These are phyloP conservation scores for Nomia melanderi DNA, from an alignment of 1,140 invertebrate genomes.

Conservation along the genomic window DNA sequence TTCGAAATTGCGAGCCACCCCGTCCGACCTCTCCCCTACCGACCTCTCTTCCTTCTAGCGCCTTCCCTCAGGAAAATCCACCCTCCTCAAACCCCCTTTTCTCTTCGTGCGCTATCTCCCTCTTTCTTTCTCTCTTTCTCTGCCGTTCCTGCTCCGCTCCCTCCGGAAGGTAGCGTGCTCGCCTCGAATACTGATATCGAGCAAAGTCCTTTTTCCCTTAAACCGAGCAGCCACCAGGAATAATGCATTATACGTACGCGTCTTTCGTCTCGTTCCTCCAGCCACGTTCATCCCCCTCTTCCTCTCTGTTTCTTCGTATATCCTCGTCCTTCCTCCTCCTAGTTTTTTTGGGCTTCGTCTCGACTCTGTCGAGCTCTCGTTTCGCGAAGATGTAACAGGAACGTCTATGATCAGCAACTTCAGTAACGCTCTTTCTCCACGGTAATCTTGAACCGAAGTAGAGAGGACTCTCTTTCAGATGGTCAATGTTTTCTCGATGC, in stretches of 20 bases:
- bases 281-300: too few species aligned
- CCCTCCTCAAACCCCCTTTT: slow-evolving; percentile 21
- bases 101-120: background rate
- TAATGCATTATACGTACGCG: slow-evolving; percentile 77
- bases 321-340: slow-evolving; percentile 11
- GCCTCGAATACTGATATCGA: slow-evolving; percentile 79
- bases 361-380: slow-evolving; percentile 16
- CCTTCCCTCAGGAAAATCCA: slow-evolving; percentile 50
- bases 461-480: background rate
- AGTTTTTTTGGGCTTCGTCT: background rate
- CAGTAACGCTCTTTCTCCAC: too few species aligned
- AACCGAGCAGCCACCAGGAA: slow-evolving; percentile 72
- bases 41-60: slow-evolving; percentile 57
- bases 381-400: background rate
- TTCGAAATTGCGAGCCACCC: slow-evolving; percentile 80
- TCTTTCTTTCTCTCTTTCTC: slow-evolving; percentile 31
- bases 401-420: slow-evolving; percentile 9
- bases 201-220: slow-evolving; percentile 75
- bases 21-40: slow-evolving; percentile 66
- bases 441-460: background rate
- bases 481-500: background rate
- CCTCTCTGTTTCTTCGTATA: slow-evolving; percentile 3
- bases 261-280: slow-evolving; percentile 45
- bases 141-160: slow-evolving; percentile 30
- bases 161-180: slow-evolving; percentile 59